Evolutionary conservation across 2,113 vertebrate species (phyloP), one percentile per base, ranked within the genome.

Genomic region (Chaetodon auriga): DNA sequence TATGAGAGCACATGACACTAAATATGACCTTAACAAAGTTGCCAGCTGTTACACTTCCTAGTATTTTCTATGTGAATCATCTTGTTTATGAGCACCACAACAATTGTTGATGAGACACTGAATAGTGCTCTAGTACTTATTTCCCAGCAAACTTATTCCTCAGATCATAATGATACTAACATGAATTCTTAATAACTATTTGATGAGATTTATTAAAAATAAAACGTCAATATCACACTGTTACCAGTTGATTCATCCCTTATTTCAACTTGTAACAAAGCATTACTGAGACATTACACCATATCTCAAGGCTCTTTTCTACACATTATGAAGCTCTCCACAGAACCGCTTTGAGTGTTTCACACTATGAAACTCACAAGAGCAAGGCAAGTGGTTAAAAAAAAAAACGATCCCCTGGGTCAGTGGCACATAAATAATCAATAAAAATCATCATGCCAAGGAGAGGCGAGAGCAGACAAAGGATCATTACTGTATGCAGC

Each of bases 401-500:
- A 57, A 57, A 79, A 69, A 85, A 80, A 45, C 0, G 18, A 62
- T 38, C 83, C 68, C 87, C 61, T 21, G 25, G 69, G 78, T 78
- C 57, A 63, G 58, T 81, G 72, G 80, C 70, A 85, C 72, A 78
- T 81, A 87, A 80, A 91, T 87, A 93, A 92, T 94, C 93, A 93
- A 93, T 92, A 91, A 89, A 83, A 89, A 75, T 53, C 80, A 83
- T 69, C 30, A 66, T 18, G 55, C 43, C 36, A 51, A 63, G 68
- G 23, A 51, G 81, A 30, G 21, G 54, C 71, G 76, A 75, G 30
- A 68, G 78, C 54, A 88, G 81, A 89, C 82, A 87, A 88, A 86
- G 89, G 82, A 90, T 93, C 93, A 90, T 94, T 92, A 92, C 83
- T 78, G 84, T 85, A 75, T 74, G 86, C 54, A 86, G 81, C 81